Conservation (phyloP, 2,797 vertebrate species). For the Merluccius polli region DNA sequence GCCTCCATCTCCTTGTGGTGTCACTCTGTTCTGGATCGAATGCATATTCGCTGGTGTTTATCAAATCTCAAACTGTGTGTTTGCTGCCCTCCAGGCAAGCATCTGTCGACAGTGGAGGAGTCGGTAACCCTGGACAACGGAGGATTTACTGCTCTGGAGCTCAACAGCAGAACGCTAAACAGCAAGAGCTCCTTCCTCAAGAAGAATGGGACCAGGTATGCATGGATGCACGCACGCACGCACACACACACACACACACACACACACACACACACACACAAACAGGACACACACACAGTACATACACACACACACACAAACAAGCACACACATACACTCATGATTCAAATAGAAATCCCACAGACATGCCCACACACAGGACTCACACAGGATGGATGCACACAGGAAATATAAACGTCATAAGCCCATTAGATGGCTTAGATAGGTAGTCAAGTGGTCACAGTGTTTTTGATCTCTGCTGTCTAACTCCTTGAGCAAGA, state of each 20-base stretch:
- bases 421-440: neutral
- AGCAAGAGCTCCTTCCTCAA: constrained; percentile 90
- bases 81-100: constrained; percentile 74
- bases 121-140: constrained; percentile 90
- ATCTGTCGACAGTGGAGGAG: constrained; percentile 81
- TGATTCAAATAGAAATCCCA: too few species aligned
- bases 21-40: neutral
- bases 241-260: too few species aligned
- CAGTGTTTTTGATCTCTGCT: neutral
- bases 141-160: constrained; percentile 90
- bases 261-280: too few species aligned
- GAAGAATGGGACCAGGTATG: constrained; percentile 90
- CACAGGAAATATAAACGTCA: neutral
- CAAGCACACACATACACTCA: too few species aligned
- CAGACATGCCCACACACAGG: too few species aligned
- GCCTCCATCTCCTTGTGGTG: neutral
- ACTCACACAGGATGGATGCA: too few species aligned
- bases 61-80: neutral
- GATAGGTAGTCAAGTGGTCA: neutral
- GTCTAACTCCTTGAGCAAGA: neutral
- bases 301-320: too few species aligned
- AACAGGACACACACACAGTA: too few species aligned
- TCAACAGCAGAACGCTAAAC: constrained; percentile 88
- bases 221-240: neutral
- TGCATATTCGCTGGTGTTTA: neutral